Evolutionary conservation across 1,140 invertebrate species (phyloP).

Genomic region (Drosophila paulistorum): DNA sequence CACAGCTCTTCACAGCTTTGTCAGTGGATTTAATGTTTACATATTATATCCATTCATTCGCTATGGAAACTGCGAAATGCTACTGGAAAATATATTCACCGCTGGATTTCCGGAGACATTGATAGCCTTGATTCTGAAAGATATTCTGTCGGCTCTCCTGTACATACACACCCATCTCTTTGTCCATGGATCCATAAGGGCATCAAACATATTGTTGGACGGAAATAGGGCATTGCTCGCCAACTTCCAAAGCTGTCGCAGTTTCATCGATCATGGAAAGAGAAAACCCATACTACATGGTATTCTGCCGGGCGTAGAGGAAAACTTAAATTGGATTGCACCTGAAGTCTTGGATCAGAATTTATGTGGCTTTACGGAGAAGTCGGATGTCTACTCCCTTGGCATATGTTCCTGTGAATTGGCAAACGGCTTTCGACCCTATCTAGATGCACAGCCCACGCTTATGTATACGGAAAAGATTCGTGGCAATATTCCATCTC

Average conservation of each 20-base stretch:
- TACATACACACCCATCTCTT: slow-evolving; percentile 93
- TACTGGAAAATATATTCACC: slow-evolving; percentile 90
- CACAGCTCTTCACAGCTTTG: slow-evolving; percentile 89
- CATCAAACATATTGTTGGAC: slow-evolving; percentile 90
- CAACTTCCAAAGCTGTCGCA: slow-evolving; percentile 91
- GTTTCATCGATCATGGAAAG: slow-evolving; percentile 88
- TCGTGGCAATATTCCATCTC: slow-evolving; percentile 89
- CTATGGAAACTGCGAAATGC: slow-evolving; percentile 91
- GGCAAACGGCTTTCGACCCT: slow-evolving; percentile 94
- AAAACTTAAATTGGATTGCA: slow-evolving; percentile 93
- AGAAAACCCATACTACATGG: slow-evolving; percentile 88
- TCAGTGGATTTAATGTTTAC: slow-evolving; percentile 89
- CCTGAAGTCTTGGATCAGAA: slow-evolving; percentile 97
- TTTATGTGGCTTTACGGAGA: slow-evolving; percentile 93
- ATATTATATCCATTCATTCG: slow-evolving; percentile 91
- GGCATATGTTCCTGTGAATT: slow-evolving; percentile 95
- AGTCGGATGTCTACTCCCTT: slow-evolving; percentile 95
- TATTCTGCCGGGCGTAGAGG: slow-evolving; percentile 88
- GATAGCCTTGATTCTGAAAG: slow-evolving; percentile 90
- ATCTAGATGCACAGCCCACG: slow-evolving; percentile 91
- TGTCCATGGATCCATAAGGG: slow-evolving; percentile 94
- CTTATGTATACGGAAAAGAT: slow-evolving; percentile 96
- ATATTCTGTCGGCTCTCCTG: slow-evolving; percentile 90
- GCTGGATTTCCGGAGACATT: slow-evolving; percentile 91
- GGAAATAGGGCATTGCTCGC: slow-evolving; percentile 84